Evolutionary conservation across 2,113 vertebrate species (phyloP).

Genomic region (Rhynchomys soricoides): DNA sequence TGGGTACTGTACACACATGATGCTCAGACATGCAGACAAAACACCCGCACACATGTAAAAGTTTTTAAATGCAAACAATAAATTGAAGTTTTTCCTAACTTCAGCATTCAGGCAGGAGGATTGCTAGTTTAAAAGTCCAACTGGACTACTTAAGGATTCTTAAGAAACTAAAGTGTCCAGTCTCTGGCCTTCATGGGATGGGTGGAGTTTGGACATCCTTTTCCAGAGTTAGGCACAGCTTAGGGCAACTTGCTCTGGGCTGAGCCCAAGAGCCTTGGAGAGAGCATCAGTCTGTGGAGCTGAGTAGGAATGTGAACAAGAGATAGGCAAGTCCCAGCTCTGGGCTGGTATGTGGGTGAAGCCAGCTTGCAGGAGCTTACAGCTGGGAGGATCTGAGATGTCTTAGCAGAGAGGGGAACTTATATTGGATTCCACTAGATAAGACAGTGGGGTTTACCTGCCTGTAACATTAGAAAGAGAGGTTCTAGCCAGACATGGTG

Average conservation of each 20-base stretch:
- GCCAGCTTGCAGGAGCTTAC: background rate
- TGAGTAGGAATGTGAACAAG: background rate
- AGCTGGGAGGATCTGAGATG: background rate
- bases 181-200: background rate
- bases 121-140: background rate
- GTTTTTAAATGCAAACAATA: background rate
- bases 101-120: background rate
- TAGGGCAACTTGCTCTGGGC: background rate
- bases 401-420: background rate
- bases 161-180: background rate
- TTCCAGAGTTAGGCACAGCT: background rate
- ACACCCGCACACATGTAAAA: background rate
- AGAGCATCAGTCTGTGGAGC: background rate
- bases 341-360: background rate
- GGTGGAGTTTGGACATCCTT: background rate
- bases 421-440: background rate
- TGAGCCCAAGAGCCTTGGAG: background rate
- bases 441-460: background rate
- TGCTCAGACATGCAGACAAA: background rate
- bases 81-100: background rate
- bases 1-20: background rate
- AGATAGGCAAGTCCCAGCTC: background rate
- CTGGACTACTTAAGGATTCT: background rate
- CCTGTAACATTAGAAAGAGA: background rate
- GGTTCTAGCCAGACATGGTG: too few species aligned